Evolutionary conservation across 2,888 invertebrate genomes (phyloP), one percentile per base, ranked within the genome.

Genomic region (Gymnosoma rotundatum): DNA sequence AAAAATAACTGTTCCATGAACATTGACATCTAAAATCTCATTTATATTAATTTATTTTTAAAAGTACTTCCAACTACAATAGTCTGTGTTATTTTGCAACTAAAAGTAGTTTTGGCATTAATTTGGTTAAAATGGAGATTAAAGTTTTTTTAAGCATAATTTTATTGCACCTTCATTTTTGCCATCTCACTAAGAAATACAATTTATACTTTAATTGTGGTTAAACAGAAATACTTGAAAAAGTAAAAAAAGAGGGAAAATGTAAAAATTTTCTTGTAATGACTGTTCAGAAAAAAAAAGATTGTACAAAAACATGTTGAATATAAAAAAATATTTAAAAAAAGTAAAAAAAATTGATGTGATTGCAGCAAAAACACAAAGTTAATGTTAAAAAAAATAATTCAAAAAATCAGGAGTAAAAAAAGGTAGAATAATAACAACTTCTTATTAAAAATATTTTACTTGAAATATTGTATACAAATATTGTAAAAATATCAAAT

Each of bases 141-240:
- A 48, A n/a, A 45, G n/a, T 48, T 48, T n/a, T 42, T 42, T 12
- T 12, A 10, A 42, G 32, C 12, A 42, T 42, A 42, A 42, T 42
- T 42, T 42, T 12, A 42, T 52, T 52, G 36, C 66, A 66, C 36
- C 52, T 50, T 66, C 36, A 36, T 66, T 42, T 69, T 12, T 36
- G 69, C 42, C 20, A 69, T 32, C 52, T 54, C 78, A 61, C 32
- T 78, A 52, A 45, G 20, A 54, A 50, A 61, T 25, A 48, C 45
- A 78, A 54, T 56, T 70, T 70, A 61, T 54, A 45, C 16, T 21
- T 54, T 69, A 78, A 78, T 70, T 78, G 60, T 20, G 78, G 78
- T 52, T 52, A 38, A 56, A 63, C 69, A 54, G n/a, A 70, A 14
- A 20, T 20, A 14, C 0, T 38, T 58, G 21, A 5, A 36, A 5